Conservation (phyloP, 1,140 invertebrate genomes). For the Melanaphis sacchari region DNA sequence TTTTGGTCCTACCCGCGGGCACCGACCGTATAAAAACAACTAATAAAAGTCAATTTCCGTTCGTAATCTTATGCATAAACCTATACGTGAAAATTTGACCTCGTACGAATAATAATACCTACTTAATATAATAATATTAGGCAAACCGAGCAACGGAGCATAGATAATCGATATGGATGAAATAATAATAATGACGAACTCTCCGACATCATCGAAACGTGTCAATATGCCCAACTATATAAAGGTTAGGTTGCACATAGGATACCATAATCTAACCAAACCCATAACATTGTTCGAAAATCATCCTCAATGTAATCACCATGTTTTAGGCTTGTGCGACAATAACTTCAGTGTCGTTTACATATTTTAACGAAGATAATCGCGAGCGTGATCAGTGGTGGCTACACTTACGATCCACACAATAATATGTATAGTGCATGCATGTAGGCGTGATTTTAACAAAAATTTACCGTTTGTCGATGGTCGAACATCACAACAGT, state of each 20-base stretch:
- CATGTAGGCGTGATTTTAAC: not conserved
- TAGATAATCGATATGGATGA: not conserved
- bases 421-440: not conserved
- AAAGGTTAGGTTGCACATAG: not conserved
- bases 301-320: not conserved
- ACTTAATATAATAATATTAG: not conserved
- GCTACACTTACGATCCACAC: not conserved
- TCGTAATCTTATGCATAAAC: not conserved
- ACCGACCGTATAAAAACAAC: constrained; percentile 10
- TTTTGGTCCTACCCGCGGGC: not conserved
- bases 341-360: not conserved
- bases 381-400: not conserved
- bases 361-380: not conserved
- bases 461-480: not conserved
- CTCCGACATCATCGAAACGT: not conserved
- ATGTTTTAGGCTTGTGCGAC: not conserved
- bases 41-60: not conserved
- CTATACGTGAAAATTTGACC: not conserved
- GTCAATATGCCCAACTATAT: not conserved
- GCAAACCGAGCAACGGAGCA: not conserved
- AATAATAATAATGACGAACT: not conserved
- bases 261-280: not conserved
- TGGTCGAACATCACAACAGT: not conserved
- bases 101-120: not conserved
- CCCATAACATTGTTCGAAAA: not conserved